A percentile compares a stretch with the other conserved stretches of the same genome.
Evolutionary conservation across 2,113 vertebrate genomes (phyloP).

Genomic region (Mus musculus): GRCm39 chr5:116916001-116916500

Average conservation of each 20-base stretch:
- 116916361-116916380: neutral
- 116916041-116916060: constrained; percentile 16
- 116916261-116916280: neutral
- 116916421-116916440: neutral
- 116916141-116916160: neutral
- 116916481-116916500: no score
- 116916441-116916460: neutral
- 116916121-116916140: constrained; percentile 41
- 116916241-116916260: neutral
- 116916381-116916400: neutral
- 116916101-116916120: constrained; percentile 22
- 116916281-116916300: neutral
- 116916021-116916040: constrained; percentile 48
- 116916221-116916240: neutral
- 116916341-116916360: neutral
- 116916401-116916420: neutral
- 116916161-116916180: neutral
- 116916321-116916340: no score
- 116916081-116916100: constrained; percentile 38
- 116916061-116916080: constrained; percentile 57
- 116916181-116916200: neutral
- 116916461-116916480: accelerated
- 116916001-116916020: constrained; percentile 47
- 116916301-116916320: neutral
- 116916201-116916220: neutral